phyloP scores from a whole-genome alignment of 1,140 invertebrate species.

The Heterodera carotae region DNA sequence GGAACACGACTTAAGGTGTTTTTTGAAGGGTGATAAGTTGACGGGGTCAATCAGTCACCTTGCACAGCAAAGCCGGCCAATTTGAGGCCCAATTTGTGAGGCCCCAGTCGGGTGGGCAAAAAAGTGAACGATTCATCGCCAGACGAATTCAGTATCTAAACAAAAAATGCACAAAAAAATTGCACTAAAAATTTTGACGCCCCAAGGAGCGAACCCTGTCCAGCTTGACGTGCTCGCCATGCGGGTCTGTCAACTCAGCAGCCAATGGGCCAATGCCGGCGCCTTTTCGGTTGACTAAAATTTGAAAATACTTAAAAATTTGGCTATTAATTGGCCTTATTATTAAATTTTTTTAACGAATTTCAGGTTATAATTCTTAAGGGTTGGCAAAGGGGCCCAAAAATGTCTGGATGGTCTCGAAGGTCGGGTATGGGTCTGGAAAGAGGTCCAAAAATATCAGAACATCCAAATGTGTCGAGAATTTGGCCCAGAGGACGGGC shows the following conservation, averaged over 20 bases:
- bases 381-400: too few relatives aligned
- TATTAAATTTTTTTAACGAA: too few relatives aligned
- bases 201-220: constrained; percentile 66
- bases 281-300: constrained; percentile 49
- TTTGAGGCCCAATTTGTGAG: constrained; percentile 82
- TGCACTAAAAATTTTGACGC: not conserved
- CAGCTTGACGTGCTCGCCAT: constrained; percentile 81
- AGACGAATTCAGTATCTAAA: constrained; percentile 73
- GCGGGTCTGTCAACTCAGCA: constrained; percentile 82
- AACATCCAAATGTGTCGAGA: too few relatives aligned
- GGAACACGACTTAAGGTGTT: too few relatives aligned
- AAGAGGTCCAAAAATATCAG: too few relatives aligned
- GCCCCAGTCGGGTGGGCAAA: constrained; percentile 81
- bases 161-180: not conserved
- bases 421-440: too few relatives aligned
- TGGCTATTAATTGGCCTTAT: not conserved
- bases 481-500: too few relatives aligned
- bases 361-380: too few relatives aligned
- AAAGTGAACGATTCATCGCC: constrained; percentile 78
- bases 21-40: too few relatives aligned
- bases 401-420: too few relatives aligned
- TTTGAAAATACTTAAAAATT: constrained; percentile 1
- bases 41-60: constrained; percentile 61
- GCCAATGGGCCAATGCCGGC: constrained; percentile 79
- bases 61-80: constrained; percentile 78